A percentile compares a stretch with the other conserved stretches of the same genome.
phyloP scores from a whole-genome alignment of 2,113 vertebrate species.

The Micronycteris hirsuta region DNA sequence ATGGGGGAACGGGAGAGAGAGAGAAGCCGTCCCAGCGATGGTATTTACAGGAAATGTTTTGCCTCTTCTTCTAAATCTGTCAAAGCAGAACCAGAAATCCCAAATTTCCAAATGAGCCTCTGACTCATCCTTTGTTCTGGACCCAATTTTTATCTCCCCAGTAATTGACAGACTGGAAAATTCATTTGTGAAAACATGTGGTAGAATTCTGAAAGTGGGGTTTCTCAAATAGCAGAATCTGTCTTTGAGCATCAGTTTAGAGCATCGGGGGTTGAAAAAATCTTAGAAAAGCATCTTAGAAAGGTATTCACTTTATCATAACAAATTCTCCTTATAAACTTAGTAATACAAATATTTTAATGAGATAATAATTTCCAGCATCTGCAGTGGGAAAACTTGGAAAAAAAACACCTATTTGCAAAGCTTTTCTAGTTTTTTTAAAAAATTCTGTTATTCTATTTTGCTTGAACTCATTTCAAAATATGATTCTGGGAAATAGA shows the following conservation, averaged over 20 bases:
- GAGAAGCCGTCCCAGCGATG: conserved; percentile 26
- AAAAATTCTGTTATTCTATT: neutral
- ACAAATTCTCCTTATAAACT: neutral
- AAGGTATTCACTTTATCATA: neutral
- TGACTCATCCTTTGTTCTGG: conserved; percentile 71
- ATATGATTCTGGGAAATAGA: neutral
- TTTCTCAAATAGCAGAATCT: neutral
- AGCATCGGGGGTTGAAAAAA: too few relatives aligned
- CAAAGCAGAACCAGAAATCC: conserved; percentile 71
- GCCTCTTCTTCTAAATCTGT: conserved; percentile 68
- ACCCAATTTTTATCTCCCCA: conserved; percentile 62
- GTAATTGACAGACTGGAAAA: conserved; percentile 73
- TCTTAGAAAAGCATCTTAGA: neutral
- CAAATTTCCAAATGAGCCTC: conserved; percentile 67
- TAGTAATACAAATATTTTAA: neutral
- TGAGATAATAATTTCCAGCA: neutral
- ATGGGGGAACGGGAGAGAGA: conserved; percentile 3
- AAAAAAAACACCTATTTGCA: neutral
- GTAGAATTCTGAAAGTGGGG: neutral
- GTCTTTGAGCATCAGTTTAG: neutral
- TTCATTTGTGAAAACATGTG: conserved; percentile 51
- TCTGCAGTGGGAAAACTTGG: neutral
- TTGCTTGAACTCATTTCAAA: neutral
- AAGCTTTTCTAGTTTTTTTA: neutral
- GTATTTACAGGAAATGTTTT: conserved; percentile 72